Base-by-base conservation (phyloP, 2,113 vertebrate species). In the Holacanthus passer region DNA sequence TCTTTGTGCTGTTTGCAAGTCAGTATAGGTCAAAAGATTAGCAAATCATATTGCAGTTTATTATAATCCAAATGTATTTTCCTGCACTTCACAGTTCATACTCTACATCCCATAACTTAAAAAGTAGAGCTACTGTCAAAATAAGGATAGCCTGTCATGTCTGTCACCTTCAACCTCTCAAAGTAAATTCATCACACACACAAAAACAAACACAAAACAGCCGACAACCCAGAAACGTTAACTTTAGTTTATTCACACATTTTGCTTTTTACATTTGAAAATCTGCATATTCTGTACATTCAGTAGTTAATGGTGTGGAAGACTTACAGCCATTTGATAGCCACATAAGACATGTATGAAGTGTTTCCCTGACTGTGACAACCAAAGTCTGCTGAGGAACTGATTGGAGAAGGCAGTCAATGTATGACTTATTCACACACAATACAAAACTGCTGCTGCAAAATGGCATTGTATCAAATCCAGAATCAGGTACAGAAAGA, bases 241-340 rank as follows among this genome's bases (percentile, higher is more conserved):
- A 39, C 47, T 84, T 91, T 35, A 77, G 79, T 93, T 94, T 93
- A 94, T 95, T 94, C 82, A 88, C 87, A 93, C 86, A 77, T 80
- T 56, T 77, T 73, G 5, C 29, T 37, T 65, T 83, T 72, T 83
- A 89, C 79, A 88, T 74, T 77, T 86, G 72, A 80, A 91, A 89
- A 90, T 88, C 82, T 84, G 86, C 88, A 90, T 87, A 81, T 83
- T 90, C 70, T 92, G 85, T 92, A 91, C 91, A 90, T 93, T 92
- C 91, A 94, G 93, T 91, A 92, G 88, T 91, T 85, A 79, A 86
- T 48, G 68, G 63, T 81, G 77, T 87, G 93, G 93, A 94, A 93
- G 93, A 94, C 92, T 70, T 82, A 17, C 31, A 89, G 74, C 72
- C 75, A 76, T 73, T 79, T 64, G 80, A 83, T 32, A 86, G 81